phyloP scores from a whole-genome alignment of 2,888 invertebrate species.

The Darwinula stevensoni region DNA sequence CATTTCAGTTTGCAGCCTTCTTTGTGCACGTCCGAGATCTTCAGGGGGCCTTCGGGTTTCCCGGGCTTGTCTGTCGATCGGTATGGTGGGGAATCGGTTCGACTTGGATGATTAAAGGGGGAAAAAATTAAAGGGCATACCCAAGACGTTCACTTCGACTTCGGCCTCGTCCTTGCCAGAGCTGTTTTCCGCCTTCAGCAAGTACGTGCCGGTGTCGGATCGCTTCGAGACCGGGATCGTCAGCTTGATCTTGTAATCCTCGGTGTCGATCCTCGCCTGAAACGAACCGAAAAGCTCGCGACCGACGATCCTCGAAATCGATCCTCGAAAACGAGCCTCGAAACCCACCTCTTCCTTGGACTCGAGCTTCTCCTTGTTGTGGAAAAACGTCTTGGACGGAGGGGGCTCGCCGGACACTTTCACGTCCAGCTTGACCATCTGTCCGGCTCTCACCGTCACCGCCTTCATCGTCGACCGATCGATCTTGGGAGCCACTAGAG shows the following conservation, averaged over 20 bases:
- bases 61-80: conserved; percentile 12
- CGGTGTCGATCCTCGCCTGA: conserved; percentile 73
- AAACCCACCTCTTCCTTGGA: conserved; percentile 58
- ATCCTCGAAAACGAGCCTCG: conserved; percentile 56
- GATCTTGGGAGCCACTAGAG: conserved; percentile 67
- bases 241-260: conserved; percentile 53
- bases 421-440: conserved; percentile 63
- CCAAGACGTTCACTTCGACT: conserved; percentile 57
- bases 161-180: conserved; percentile 84
- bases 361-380: conserved; percentile 32
- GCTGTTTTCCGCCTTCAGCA: conserved; percentile 63
- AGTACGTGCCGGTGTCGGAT: conserved; percentile 79
- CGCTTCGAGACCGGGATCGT: too few species aligned
- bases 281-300: too few species aligned
- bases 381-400: conserved; percentile 61
- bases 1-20: conserved; percentile 21
- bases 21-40: conserved; percentile 21
- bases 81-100: neutral
- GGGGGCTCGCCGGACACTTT: conserved; percentile 76
- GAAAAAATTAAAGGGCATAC: conserved; percentile 11
- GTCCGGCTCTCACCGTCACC: conserved; percentile 68
- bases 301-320: conserved; percentile 70
- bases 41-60: conserved; percentile 25
- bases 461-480: conserved; percentile 65
- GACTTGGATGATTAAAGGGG: too few species aligned